Evolutionary conservation across 2,888 invertebrate genomes (phyloP).

Genomic region (Antitype chi): DNA sequence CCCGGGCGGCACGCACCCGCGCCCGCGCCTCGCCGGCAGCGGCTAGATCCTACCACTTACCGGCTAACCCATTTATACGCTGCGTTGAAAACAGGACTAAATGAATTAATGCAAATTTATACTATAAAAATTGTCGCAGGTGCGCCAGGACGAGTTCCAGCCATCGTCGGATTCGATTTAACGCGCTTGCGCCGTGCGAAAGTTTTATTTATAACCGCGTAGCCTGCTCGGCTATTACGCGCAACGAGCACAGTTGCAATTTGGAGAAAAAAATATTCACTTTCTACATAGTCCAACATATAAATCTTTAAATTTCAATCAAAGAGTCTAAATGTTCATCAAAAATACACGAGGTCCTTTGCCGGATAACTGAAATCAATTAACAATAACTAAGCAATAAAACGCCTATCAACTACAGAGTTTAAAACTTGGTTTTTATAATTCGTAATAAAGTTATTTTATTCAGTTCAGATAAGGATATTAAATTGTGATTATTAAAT

Average conservation of each 20-base stretch:
- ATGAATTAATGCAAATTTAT: conserved; percentile 91
- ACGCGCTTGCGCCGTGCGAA: conserved; percentile 86
- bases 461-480: conserved; percentile 56
- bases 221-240: conserved; percentile 78
- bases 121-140: conserved; percentile 91
- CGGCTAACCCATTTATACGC: conserved; percentile 90
- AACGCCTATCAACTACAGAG: conserved; percentile 17
- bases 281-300: conserved; percentile 21
- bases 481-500: conserved; percentile 56
- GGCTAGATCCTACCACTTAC: conserved; percentile 88
- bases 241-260: conserved; percentile 65
- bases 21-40: conserved; percentile 46
- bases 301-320: neutral
- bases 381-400: conserved; percentile 4
- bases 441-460: conserved; percentile 57
- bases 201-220: conserved; percentile 88
- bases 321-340: neutral
- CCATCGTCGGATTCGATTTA: conserved; percentile 88
- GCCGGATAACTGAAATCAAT: neutral
- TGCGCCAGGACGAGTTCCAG: conserved; percentile 88
- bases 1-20: conserved; percentile 60
- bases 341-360: neutral
- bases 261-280: conserved; percentile 53
- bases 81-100: conserved; percentile 88
- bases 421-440: conserved; percentile 39